Conservation (phyloP, 1,140 invertebrate species). For the Epicauta chinensis region DNA sequence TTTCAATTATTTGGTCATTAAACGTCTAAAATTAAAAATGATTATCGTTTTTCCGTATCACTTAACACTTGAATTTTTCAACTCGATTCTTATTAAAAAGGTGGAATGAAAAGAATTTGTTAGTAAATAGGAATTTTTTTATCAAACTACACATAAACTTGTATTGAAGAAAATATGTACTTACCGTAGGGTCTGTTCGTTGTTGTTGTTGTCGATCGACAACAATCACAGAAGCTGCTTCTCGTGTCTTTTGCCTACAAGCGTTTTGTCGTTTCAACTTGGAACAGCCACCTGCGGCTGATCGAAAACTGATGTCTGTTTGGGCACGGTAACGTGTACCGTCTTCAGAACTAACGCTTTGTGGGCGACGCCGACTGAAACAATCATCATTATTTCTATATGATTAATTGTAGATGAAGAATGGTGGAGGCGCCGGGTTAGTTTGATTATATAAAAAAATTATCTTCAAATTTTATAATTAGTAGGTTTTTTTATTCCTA, state of each 20-base stretch:
- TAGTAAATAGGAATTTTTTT: too few species aligned
- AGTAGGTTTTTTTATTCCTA: too few species aligned
- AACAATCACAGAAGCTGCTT: conserved; percentile 1
- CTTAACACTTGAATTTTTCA: too few species aligned
- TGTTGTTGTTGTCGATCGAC: conserved; percentile 11
- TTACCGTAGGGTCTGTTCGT: conserved; percentile 21
- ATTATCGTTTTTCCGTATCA: too few species aligned
- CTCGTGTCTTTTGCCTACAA: conserved; percentile 27
- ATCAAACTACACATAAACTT: too few species aligned
- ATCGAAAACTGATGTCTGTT: conserved; percentile 26
- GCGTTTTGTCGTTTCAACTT: conserved; percentile 32
- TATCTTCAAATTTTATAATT: neutral
- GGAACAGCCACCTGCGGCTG: conserved; percentile 27
- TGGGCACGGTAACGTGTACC: conserved; percentile 13
- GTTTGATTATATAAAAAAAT: neutral
- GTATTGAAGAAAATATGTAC: too few species aligned
- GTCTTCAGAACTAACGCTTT: conserved; percentile 30
- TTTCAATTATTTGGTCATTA: too few species aligned
- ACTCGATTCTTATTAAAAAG: too few species aligned
- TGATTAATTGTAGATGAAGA: neutral
- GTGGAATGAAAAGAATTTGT: too few species aligned
- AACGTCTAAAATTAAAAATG: too few species aligned
- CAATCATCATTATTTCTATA: neutral
- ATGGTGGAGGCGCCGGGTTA: neutral
- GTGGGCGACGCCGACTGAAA: conserved; percentile 26